Base-by-base conservation (phyloP, 1,140 invertebrate species). In the Drosophila elegans region DNA sequence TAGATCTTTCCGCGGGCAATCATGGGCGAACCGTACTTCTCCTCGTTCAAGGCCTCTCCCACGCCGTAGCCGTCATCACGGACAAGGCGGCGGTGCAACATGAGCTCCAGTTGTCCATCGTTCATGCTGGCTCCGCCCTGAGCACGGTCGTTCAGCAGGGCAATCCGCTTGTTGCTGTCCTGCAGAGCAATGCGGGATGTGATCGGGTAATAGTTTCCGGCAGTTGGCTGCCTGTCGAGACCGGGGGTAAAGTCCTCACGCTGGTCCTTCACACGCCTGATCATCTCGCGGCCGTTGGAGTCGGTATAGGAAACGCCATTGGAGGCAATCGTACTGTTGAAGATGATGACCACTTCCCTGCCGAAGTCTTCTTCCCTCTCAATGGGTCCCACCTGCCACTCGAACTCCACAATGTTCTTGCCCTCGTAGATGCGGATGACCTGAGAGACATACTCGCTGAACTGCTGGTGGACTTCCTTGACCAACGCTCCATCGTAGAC, bases 301-400 rank as follows among this genome's bases (percentile, higher is more conserved):
- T 99, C 98, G 0, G 98, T 99, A 86, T 96, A 98, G 92, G 99
- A 99, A 1, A 94, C 93, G 0, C 94, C 94, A 6, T 95, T 93
- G 0, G 95, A 95, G 1, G 94, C 74, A 2, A 98, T 83, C 49
- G 95, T 93, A 4, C 95, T 95, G 11, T 93, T 93, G 62, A 96
- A 98, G 49, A 94, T 94, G 0, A 95, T 95, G 0, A 99, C 94
- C 3, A 98, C 94, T 93, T 99, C 98, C 92, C 97, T 97, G 0
- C 97, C 97, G 48, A 94, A 90, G 0, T 93, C 91, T 86, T 98
- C 96, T 0, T 80, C 93, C 13, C 97, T 93, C 7, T 98, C 97
- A 73, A 99, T 97, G 0, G 98, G 98, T 45, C 98, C 99, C 68
- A 99, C 94, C 2, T 98, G 93, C 97, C 97, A 99, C 83, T 99